Base-by-base conservation (phyloP, 2,113 vertebrate species). In the Taxidea taxus region DNA sequence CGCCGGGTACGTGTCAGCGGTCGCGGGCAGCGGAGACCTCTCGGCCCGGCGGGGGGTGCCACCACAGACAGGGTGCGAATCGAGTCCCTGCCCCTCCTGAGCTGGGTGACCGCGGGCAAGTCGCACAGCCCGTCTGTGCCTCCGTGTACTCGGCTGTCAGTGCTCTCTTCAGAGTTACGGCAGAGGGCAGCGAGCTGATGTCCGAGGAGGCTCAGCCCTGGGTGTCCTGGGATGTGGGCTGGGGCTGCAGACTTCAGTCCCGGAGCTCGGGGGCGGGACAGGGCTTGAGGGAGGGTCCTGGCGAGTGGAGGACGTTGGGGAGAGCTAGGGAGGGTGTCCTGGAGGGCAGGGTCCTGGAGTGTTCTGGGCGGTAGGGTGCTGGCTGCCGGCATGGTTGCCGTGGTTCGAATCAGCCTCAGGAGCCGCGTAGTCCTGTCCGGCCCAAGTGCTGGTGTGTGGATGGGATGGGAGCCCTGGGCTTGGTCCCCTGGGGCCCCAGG, bases 251-350 rank as follows among this genome's bases (percentile, higher is more conserved):
- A 95, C 49, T 97, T 83, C 96, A 54, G 51, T 10, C 0, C 0
- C 16, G 47, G 58, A 2, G 99, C 99, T 99, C 6, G 96, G 8
- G 29, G 9, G 25, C 0, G 6, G 16, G 11, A 18, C 7, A 16
- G 10, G 47, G 78, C 27, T 75, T 4, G 0, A 14, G 54, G 25
- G 44, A 7, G 51, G 29, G 42, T 3, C 11, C 54, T 29, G 7
- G 70, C n/a, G 75, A 7, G 15, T 11, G 18, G 31, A 44, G 7
- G 58, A n/a, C 62, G 3, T 12, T 16, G 56, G 72, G 31, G n/a
- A 25, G 77, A 44, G 4, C 75, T 21, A 16, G 56, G 77, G 84
- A 5, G 42, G 42, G 29, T 3, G 27, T 51, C 85, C 51, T 3
- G 37, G 78, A 39, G 68, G 62, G 6, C 29, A 0, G 51, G 54